Evolutionary conservation across 2,797 vertebrate genomes (phyloP), one percentile per base, ranked within the genome.

Genomic region (Sebastes kiyomatsui): DNA sequence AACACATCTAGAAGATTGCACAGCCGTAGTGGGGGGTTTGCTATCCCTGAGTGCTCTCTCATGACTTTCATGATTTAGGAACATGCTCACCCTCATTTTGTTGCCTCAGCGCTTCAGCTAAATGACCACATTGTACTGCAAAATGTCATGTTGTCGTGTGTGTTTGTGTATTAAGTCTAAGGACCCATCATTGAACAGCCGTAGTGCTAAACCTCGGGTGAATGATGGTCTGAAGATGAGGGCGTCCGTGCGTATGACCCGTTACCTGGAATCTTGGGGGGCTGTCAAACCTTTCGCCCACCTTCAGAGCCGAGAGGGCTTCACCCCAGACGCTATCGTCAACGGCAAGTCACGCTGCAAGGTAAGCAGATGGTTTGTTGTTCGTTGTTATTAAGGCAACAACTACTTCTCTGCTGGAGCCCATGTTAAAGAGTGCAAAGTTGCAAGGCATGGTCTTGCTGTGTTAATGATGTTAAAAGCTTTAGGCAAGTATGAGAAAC

Each of bases 221-320:
- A 98, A 96, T 0, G 97, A 98, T 0, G 96, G 97, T 38, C 93
- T 99, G 87, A 99, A 99, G 94, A 98, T 99, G 96, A 94, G 99
- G 14, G 98, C 98, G 0, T 99, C 99, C 0, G 97, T 99, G 67
- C 96, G 99, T 12, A 98, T 99, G 97, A 99, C 99, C 0, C 97
- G 99, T 1, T 99, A 99, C 86, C 94, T 99, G 22, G 98, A 99
- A 89, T 99, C 99, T 2, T 99, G 99, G 99, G 98, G 99, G 0
- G 99, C 99, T 0, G 98, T 98, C 1, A 96, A 99, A 84, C 99
- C 99, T 33, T 99, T 99, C 12, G 97, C 99, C 0, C 98, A 99
- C 91, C 96, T 99, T 49, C 98, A 97, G 95, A 97, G 94, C 81
- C 93, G 97, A 0, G 98, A 98, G 22, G 97, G 97, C 1, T 95